A percentile compares a stretch with the other conserved stretches of the same genome.
These are phyloP conservation scores for Calephelis perditalis DNA, from an alignment of 2,888 invertebrate genomes.

Conservation along the genomic window DNA sequence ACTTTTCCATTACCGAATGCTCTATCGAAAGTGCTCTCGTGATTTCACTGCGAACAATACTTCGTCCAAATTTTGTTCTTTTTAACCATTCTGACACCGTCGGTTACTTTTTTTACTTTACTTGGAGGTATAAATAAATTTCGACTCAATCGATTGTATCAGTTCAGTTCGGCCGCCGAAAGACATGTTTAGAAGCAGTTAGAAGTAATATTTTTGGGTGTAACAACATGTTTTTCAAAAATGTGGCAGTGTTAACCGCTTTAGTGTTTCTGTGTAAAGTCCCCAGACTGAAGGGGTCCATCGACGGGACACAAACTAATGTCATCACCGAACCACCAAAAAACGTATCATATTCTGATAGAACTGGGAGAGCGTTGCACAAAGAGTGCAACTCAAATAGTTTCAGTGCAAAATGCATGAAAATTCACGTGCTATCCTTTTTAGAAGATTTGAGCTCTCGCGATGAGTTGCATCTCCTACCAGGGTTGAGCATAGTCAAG, in stretches of 20 bases:
- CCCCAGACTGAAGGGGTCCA: constrained; percentile 29
- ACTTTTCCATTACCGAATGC: constrained; percentile 36
- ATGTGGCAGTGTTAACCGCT: constrained; percentile 38
- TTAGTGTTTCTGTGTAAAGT: constrained; percentile 45
- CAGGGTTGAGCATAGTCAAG: constrained; percentile 87
- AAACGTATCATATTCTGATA: constrained; percentile 35
- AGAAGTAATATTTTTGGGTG: constrained; percentile 32
- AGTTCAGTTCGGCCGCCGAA: constrained; percentile 44
- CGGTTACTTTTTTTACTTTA: constrained; percentile 45
- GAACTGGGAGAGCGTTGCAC: constrained; percentile 55
- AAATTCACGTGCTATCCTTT: constrained; percentile 86
- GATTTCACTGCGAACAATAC: constrained; percentile 48
- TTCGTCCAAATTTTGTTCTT: constrained; percentile 44
- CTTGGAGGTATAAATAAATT: constrained; percentile 59
- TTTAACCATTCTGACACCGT: constrained; percentile 46
- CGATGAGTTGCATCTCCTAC: constrained; percentile 82
- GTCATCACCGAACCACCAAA: constrained; percentile 34
- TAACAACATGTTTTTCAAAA: constrained; percentile 51
- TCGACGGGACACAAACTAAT: constrained; percentile 51
- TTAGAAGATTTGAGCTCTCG: constrained; percentile 85
- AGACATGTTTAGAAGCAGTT: constrained; percentile 45
- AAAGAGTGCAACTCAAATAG: constrained; percentile 58
- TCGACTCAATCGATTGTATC: constrained; percentile 41
- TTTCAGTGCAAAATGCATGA: constrained; percentile 84
- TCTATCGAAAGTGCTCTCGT: constrained; percentile 25